These are phyloP conservation scores for Lithosia quadra DNA, from an alignment of 2,888 invertebrate species.

Conservation along the genomic window DNA sequence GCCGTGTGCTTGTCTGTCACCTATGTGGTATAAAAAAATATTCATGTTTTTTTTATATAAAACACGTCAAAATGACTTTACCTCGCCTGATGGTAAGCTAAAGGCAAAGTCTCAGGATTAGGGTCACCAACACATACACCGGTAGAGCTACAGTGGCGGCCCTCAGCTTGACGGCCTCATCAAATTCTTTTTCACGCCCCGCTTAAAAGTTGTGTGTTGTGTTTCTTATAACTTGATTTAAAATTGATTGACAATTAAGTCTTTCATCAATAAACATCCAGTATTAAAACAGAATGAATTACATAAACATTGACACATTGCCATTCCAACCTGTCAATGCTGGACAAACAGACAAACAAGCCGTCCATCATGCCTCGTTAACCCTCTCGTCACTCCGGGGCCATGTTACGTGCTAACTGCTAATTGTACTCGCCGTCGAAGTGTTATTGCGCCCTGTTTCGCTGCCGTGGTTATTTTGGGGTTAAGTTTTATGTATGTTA, in stretches of 20 bases:
- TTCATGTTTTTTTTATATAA: too few relatives aligned
- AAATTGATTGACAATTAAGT: not conserved
- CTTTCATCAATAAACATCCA: not conserved
- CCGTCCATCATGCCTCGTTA: slow-evolving; percentile 21
- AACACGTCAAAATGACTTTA: too few relatives aligned
- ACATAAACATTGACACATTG: slow-evolving; percentile 9
- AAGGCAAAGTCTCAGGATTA: too few relatives aligned
- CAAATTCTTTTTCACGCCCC: too few relatives aligned
- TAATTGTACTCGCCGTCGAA: slow-evolving; percentile 48
- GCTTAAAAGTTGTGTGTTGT: too few relatives aligned
- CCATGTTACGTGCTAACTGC: slow-evolving; percentile 50
- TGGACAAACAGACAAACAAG: slow-evolving; percentile 17
- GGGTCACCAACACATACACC: too few relatives aligned
- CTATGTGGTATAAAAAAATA: too few relatives aligned
- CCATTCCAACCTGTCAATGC: slow-evolving; percentile 16
- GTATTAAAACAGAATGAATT: not conserved
- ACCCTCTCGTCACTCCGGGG: slow-evolving; percentile 26
- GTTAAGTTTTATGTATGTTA: slow-evolving; percentile 19
- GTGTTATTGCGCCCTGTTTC: slow-evolving; percentile 45
- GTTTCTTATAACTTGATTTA: not conserved
- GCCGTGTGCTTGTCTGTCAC: too few relatives aligned
- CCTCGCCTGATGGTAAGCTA: too few relatives aligned
- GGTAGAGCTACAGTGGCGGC: too few relatives aligned
- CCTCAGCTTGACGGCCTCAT: too few relatives aligned
- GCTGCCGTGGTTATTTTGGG: slow-evolving; percentile 18